Base-by-base conservation (phyloP, 1,140 invertebrate species). In the Dufourea novaeangliae region DNA sequence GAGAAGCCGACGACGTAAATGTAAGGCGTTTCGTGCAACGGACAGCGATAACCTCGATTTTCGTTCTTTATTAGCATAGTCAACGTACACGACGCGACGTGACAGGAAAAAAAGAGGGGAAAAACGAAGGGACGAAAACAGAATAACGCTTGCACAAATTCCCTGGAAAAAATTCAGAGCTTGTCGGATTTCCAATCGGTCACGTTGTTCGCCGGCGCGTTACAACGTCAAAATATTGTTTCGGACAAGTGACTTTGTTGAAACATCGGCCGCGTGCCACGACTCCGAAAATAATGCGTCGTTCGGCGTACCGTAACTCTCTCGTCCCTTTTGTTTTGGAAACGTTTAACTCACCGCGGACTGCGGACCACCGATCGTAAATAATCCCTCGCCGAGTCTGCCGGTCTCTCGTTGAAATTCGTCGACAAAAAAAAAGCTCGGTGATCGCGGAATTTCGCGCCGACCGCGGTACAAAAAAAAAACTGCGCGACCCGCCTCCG, bases 201-300 rank as follows among this genome's bases (percentile, higher is more conserved):
- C 66, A 61, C 57, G 74, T 77, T 77, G 57, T 41, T 25, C 67
- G 67, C 10, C 56, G 39, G 14, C 32, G 41, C 25, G 74, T 77
- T 71, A 77, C 57, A 69, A 39, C 57, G 57, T 71, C 74, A 71
- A 77, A 77, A 77, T 77, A 77, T 77, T 77, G 74, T 77, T 71
- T 50, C 74, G 74, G 56, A 52, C 39, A 77, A 62, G 32, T 71
- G 56, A 67, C 54, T 39, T 71, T 62, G 74, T 66, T 29, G 61
- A 78, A 78, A 73, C 39, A 63, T 74, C 22, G 69, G 22, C 34
- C 29, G 34, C 77, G 39, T 32, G 59, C 39, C 44, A 27, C 41
- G 57, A 69, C 69, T 82, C 44, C 27, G 32, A 74, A 78, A 78
- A 66, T 66, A 66, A 79, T 79, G 62, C 77, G 20, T 22, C 56